Evolutionary conservation across 1,140 invertebrate species (phyloP).

Genomic region (Atopsyche davidsoni): DNA sequence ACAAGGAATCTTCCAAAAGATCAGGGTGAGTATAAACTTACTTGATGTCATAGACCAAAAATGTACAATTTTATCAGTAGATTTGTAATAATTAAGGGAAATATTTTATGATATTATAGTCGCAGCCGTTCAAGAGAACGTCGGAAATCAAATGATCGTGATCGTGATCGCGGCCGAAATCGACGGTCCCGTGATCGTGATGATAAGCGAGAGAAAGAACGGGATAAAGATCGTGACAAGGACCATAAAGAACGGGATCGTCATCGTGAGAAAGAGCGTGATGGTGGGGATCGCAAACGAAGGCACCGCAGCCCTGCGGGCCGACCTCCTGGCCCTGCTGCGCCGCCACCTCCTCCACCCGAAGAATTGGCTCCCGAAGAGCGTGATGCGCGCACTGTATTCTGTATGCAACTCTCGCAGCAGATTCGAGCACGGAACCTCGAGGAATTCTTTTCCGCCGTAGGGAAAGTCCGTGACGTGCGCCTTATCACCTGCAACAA

Average conservation of each 20-base stretch:
- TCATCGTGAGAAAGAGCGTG: conserved; percentile 28
- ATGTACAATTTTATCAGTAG: no score
- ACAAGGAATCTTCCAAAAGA: conserved; percentile 23
- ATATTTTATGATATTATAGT: conserved; percentile 26
- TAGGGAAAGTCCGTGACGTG: conserved; percentile 98
- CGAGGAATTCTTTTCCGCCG: conserved; percentile 98
- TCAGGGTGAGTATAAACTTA: conserved; percentile 24
- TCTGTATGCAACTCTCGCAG: conserved; percentile 95
- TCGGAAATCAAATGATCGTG: conserved; percentile 38
- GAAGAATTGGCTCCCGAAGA: conserved; percentile 94
- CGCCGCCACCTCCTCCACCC: conserved; percentile 20
- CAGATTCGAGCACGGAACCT: conserved; percentile 91
- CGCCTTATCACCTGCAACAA: conserved; percentile 98
- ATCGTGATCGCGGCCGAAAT: conserved; percentile 24
- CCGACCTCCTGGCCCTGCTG: conserved; percentile 24
- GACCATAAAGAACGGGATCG: conserved; percentile 33
- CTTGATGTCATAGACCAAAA: no score
- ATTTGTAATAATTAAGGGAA: neutral
- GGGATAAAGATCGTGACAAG: conserved; percentile 31
- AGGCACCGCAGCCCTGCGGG: conserved; percentile 39
- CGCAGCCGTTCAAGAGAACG: conserved; percentile 50
- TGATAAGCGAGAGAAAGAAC: conserved; percentile 33
- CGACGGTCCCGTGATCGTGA: conserved; percentile 23
- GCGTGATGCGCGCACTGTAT: conserved; percentile 94
- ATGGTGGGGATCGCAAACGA: conserved; percentile 36